A percentile compares a stretch with the other conserved stretches of the same genome.
Conservation (phyloP, 2,113 vertebrate genomes). For the Coptodon bakossiorum region DNA sequence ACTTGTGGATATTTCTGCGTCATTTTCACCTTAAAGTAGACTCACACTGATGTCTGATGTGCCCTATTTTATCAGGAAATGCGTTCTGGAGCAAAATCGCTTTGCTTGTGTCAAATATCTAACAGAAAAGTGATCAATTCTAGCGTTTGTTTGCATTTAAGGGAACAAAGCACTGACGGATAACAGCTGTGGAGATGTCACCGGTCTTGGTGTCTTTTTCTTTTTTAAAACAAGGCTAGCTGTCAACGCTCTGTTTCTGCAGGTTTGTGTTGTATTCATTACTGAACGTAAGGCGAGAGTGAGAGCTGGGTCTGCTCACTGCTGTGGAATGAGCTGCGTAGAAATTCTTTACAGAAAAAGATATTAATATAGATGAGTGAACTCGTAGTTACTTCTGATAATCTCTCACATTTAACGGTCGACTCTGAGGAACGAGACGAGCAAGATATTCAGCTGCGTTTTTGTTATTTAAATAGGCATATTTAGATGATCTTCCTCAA, state of each 20-base stretch:
- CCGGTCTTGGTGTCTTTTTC: background rate
- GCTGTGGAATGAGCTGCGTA: background rate
- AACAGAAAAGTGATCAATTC: background rate
- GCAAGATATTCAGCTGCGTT: background rate
- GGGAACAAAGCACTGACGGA: background rate
- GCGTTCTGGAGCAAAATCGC: background rate
- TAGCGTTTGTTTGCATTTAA: background rate
- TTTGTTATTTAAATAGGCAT: background rate
- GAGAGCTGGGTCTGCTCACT: background rate
- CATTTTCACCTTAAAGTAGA: background rate
- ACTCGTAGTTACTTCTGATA: background rate
- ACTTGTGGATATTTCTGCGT: conserved; percentile 29
- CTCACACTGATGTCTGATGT: background rate
- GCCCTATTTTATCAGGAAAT: background rate
- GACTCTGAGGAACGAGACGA: background rate
- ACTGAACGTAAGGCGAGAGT: background rate
- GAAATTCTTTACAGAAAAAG: background rate
- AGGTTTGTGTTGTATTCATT: background rate
- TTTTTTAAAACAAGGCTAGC: background rate
- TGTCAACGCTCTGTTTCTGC: background rate
- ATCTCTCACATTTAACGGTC: background rate
- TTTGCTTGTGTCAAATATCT: background rate
- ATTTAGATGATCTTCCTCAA: background rate
- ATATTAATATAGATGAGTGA: background rate
- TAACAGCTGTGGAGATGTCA: background rate